phyloP scores from a whole-genome alignment of 2,797 vertebrate genomes.

The Cynopterus sphinx region DNA sequence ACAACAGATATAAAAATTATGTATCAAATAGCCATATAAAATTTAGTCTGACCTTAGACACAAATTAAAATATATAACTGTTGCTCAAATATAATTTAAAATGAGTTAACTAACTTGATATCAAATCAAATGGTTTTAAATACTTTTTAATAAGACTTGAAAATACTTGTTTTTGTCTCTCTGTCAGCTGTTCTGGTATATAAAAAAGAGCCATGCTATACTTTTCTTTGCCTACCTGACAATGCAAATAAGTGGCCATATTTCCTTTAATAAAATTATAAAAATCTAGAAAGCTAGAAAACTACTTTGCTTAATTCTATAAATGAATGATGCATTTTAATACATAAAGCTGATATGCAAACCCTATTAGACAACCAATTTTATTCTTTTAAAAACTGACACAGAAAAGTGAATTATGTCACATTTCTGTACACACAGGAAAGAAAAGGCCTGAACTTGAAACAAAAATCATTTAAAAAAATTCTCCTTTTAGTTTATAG shows the following conservation, averaged over 20 bases:
- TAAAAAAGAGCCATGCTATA: not conserved
- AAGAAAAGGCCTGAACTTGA: not conserved
- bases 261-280: not conserved
- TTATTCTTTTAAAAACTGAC: not conserved
- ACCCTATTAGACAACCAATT: not conserved
- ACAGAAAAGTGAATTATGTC: not conserved
- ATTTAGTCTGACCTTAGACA: not conserved
- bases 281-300: not conserved
- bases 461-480: not conserved
- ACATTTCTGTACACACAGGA: not conserved
- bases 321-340: not conserved
- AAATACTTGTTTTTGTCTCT: not conserved
- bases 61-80: not conserved
- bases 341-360: not conserved
- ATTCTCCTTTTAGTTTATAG: not conserved
- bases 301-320: not conserved
- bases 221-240: not conserved
- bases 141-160: not conserved
- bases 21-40: conserved; percentile 35
- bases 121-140: not conserved
- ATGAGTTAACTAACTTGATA: not conserved
- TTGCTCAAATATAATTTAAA: not conserved
- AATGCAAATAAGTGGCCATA: not conserved
- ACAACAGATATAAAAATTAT: conserved; percentile 30
- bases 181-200: not conserved